Conservation (phyloP, 2,113 vertebrate species). For the Cinclus mexicanus region DNA sequence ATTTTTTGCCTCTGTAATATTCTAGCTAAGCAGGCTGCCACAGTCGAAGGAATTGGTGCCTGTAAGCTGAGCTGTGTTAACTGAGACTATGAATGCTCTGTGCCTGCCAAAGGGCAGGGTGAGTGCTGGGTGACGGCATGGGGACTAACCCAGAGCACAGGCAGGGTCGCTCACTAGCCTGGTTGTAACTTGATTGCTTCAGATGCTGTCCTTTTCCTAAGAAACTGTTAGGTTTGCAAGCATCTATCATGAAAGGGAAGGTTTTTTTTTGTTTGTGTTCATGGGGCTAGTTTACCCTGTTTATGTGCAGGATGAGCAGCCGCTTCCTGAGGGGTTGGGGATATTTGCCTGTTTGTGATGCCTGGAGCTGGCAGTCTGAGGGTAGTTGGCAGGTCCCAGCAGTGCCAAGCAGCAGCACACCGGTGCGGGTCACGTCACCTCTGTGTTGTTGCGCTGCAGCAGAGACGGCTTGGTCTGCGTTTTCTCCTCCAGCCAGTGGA, state of each 20-base stretch:
- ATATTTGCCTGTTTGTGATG: not conserved
- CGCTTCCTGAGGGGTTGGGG: not conserved
- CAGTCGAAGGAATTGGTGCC: not conserved
- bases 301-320: not conserved
- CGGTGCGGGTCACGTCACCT: rapidly evolving
- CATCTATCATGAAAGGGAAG: not conserved
- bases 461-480: rapidly evolving
- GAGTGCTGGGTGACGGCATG: not conserved
- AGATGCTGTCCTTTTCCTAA: not conserved
- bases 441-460: rapidly evolving
- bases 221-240: not conserved
- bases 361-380: not conserved
- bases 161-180: rapidly evolving
- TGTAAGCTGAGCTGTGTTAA: not conserved
- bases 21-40: not conserved
- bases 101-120: not conserved
- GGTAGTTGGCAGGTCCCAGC: not conserved
- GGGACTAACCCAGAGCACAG: not conserved
- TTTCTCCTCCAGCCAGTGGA: not conserved
- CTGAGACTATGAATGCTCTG: not conserved
- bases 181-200: too few relatives aligned
- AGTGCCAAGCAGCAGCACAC: not conserved
- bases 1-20: not conserved
- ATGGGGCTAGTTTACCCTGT: not conserved
- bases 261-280: not conserved